These are phyloP conservation scores for Xylota sylvarum DNA, from an alignment of 2,888 invertebrate species.

Conservation along the genomic window DNA sequence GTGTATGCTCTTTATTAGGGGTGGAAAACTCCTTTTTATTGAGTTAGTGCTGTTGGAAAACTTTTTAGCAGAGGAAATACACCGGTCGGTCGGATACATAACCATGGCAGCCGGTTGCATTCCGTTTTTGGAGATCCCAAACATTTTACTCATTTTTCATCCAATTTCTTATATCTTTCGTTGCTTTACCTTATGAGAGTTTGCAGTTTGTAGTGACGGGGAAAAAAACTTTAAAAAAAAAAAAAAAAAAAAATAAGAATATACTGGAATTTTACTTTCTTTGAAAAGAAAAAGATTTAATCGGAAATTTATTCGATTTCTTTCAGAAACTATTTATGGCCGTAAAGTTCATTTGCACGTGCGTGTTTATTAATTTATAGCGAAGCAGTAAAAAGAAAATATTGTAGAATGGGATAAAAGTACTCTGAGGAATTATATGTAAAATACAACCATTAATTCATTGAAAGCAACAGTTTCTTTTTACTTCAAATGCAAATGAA, in stretches of 20 bases:
- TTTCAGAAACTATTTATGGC: slow-evolving; percentile 56
- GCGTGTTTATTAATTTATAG: slow-evolving; percentile 33
- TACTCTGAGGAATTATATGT: not conserved
- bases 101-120: slow-evolving; percentile 37
- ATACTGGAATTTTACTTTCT: not conserved
- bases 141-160: slow-evolving; percentile 33
- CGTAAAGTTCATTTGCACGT: slow-evolving; percentile 33
- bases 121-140: slow-evolving; percentile 10
- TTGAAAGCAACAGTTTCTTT: too few relatives aligned
- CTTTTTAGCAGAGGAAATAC: slow-evolving; percentile 24
- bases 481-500: too few relatives aligned
- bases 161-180: not conserved
- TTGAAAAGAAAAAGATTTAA: slow-evolving; percentile 47
- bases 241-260: not conserved
- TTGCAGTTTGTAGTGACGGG: slow-evolving; percentile 32
- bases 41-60: slow-evolving; percentile 49
- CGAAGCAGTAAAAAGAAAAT: not conserved
- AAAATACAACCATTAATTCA: not conserved
- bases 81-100: slow-evolving; percentile 34
- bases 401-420: not conserved
- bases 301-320: slow-evolving; percentile 62
- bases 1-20: not conserved
- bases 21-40: slow-evolving; percentile 37
- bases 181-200: not conserved
- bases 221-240: slow-evolving; percentile 15